phyloP scores from a whole-genome alignment of 1,140 invertebrate species.

The Meloidogyne chitwoodi region DNA sequence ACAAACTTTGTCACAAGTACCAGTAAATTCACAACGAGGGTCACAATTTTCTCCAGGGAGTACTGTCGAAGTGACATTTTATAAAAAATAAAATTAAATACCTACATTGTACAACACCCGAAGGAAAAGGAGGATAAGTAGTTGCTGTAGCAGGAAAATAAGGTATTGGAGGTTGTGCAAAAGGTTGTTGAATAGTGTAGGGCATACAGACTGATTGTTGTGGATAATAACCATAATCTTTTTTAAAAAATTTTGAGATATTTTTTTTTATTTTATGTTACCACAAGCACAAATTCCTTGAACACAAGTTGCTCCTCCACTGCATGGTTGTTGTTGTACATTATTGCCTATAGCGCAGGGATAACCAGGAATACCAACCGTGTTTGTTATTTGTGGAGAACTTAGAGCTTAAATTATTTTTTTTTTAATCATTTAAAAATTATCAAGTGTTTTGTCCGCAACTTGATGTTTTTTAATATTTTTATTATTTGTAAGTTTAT shows the following conservation, averaged over 20 bases:
- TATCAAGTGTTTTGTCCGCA: too few relatives aligned
- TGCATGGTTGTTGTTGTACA: conserved; percentile 32
- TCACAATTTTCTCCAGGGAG: conserved; percentile 40
- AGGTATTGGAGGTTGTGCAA: background rate
- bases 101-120: conserved; percentile 19
- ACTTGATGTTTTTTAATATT: too few relatives aligned
- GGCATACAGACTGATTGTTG: conserved; percentile 13
- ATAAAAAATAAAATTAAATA: background rate
- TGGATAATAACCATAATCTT: conserved; percentile 1
- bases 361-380: conserved; percentile 5
- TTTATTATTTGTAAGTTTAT: too few relatives aligned
- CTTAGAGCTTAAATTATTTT: conserved; percentile 24
- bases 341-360: background rate
- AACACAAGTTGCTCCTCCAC: conserved; percentile 32
- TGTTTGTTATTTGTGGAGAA: conserved; percentile 4
- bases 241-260: too few relatives aligned
- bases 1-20: conserved; percentile 30
- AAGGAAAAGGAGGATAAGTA: conserved; percentile 20
- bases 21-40: conserved; percentile 39
- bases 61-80: conserved; percentile 5
- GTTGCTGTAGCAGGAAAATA: background rate
- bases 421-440: too few relatives aligned
- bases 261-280: background rate
- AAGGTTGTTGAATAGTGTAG: background rate
- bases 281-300: conserved; percentile 42